Evolutionary conservation across 2,113 vertebrate species (phyloP).

Genomic region (Acrocephalus kingi): DNA sequence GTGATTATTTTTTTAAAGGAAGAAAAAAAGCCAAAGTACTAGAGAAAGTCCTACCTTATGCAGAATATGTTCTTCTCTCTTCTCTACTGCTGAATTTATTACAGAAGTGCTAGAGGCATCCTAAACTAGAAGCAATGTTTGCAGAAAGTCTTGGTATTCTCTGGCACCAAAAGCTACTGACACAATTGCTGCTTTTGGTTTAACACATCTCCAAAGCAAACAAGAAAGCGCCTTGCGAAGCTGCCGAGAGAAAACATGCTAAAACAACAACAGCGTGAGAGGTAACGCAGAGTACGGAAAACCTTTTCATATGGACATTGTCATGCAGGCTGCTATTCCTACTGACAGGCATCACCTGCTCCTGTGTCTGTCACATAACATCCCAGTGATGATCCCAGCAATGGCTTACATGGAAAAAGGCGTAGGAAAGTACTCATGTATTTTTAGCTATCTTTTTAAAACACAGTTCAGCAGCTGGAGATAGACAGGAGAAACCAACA

Average conservation of each 20-base stretch:
- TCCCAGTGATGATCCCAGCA: background rate
- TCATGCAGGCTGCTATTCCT: constrained; percentile 42
- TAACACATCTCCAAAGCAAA: background rate
- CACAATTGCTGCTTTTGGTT: background rate
- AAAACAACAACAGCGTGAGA: background rate
- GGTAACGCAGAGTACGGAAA: background rate
- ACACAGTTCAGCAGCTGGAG: constrained; percentile 37
- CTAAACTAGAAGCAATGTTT: constrained; percentile 27
- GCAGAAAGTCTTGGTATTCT: background rate
- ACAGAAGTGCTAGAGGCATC: background rate
- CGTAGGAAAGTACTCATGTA: constrained; percentile 44
- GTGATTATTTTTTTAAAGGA: background rate
- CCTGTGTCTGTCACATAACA: constrained; percentile 16
- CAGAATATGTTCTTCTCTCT: constrained; percentile 14
- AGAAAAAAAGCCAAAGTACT: background rate
- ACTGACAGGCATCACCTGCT: constrained; percentile 26
- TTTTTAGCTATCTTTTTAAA: constrained; percentile 61
- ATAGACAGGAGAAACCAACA: constrained; percentile 63
- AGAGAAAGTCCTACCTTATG: constrained; percentile 23
- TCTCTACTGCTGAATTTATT: constrained; percentile 35
- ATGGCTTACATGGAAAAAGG: constrained; percentile 43
- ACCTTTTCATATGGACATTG: background rate
- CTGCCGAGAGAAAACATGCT: constrained; percentile 45
- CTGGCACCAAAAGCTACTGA: background rate
- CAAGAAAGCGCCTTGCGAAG: constrained; percentile 33